These are phyloP conservation scores for Candoia aspera DNA, from an alignment of 2,113 vertebrate species.

Conservation along the genomic window DNA sequence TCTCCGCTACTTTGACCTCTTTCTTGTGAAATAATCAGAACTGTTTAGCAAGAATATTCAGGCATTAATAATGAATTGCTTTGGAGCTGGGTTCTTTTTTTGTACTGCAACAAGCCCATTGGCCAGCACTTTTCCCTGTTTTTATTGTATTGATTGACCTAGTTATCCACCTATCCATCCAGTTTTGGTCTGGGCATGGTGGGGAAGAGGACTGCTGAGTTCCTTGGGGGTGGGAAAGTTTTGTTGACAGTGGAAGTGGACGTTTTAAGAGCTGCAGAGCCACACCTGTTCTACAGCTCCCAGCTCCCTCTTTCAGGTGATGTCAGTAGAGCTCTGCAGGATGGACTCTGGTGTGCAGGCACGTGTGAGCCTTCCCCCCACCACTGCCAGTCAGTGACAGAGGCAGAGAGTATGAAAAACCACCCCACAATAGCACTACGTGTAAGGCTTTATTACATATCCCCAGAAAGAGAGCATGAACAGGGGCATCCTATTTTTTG, in stretches of 20 bases:
- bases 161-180: background rate
- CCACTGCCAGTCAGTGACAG: background rate
- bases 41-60: conserved; percentile 93
- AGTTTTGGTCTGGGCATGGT: background rate
- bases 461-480: background rate
- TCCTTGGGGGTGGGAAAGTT: conserved; percentile 3
- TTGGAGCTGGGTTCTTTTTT: conserved; percentile 73
- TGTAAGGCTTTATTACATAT: background rate
- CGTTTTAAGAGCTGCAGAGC: background rate
- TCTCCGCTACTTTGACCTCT: conserved; percentile 91
- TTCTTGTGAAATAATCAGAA: conserved; percentile 93
- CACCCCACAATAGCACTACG: background rate
- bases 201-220: background rate
- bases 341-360: background rate
- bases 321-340: background rate
- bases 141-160: background rate
- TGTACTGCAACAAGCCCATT: conserved; percentile 67
- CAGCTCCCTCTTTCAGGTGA: background rate
- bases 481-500: conserved; percentile 34
- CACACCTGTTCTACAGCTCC: background rate
- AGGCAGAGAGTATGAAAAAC: background rate
- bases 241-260: background rate
- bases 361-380: background rate
- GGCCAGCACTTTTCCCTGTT: conserved; percentile 39
- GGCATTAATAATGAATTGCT: conserved; percentile 94